Percentiles rank a stretch among this genome's conserved stretches.
Evolutionary conservation across 2,797 vertebrate species (phyloP).

Genomic region (Nannoperca obscura): DNA sequence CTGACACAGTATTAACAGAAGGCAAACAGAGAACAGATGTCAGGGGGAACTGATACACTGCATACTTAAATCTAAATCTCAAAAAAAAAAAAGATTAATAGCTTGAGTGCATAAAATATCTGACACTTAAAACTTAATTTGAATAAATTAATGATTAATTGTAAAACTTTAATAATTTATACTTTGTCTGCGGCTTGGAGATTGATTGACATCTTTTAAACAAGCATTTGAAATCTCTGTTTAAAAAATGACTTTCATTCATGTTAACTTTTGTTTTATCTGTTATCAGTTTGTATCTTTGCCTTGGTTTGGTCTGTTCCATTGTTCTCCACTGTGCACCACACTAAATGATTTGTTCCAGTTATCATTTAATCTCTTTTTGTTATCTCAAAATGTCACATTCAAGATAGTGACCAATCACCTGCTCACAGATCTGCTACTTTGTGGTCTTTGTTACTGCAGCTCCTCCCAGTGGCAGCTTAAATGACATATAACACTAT

Average conservation of each 20-base stretch:
- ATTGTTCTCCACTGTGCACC: background rate
- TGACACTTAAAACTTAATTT: background rate
- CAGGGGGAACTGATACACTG: background rate
- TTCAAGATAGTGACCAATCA: background rate
- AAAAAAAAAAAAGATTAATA: background rate
- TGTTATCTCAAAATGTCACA: background rate
- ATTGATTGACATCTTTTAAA: background rate
- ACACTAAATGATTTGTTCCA: background rate
- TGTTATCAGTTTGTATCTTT: background rate
- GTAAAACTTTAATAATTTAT: background rate
- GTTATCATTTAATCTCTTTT: background rate
- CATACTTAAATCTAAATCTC: no score
- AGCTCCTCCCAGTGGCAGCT: slow-evolving; percentile 63
- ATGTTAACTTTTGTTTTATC: background rate
- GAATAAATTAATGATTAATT: background rate
- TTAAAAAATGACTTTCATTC: background rate
- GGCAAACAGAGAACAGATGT: background rate
- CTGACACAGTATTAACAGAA: background rate
- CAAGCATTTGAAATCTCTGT: background rate
- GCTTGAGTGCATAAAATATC: background rate
- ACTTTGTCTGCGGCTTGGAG: no score
- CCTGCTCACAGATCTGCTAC: background rate
- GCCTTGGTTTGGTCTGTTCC: background rate
- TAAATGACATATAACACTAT: background rate
- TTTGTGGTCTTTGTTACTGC: slow-evolving; percentile 26